phyloP scores from a whole-genome alignment of 2,888 invertebrate genomes.

The Leptinotarsa haldemani region DNA sequence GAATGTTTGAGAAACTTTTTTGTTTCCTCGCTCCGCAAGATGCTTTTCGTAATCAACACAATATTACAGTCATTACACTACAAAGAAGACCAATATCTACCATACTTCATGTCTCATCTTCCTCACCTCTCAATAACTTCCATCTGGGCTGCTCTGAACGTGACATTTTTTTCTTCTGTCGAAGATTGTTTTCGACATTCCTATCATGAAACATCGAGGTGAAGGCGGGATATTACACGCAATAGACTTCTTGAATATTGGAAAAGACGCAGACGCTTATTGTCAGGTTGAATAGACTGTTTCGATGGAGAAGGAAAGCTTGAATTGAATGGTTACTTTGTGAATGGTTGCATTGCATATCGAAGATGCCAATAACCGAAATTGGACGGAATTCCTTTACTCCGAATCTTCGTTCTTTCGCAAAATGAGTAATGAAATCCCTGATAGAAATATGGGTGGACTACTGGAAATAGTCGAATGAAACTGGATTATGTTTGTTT shows the following conservation, averaged over 20 bases:
- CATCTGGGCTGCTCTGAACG: neutral
- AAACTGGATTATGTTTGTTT: too few relatives aligned
- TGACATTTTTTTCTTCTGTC: neutral
- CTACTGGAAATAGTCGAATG: too few relatives aligned
- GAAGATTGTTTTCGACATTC: neutral
- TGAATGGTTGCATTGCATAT: neutral
- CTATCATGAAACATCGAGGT: neutral
- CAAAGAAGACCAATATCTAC: neutral
- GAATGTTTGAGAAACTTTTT: too few relatives aligned
- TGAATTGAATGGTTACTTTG: neutral
- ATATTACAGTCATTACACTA: neutral
- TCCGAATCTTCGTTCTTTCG: neutral
- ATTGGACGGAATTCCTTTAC: neutral
- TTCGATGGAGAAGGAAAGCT: neutral
- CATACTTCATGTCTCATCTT: neutral
- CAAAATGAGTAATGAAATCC: neutral
- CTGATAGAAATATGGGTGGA: too few relatives aligned
- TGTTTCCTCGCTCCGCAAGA: neutral
- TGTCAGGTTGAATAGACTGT: neutral
- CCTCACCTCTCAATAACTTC: neutral
- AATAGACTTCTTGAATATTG: slow-evolving; percentile 5
- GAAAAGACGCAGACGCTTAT: neutral
- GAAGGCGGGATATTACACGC: neutral
- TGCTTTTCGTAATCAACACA: neutral
- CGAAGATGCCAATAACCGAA: neutral